These are phyloP conservation scores for Malurus leucopterus DNA, from an alignment of 2,797 vertebrate genomes.

Conservation along the genomic window DNA sequence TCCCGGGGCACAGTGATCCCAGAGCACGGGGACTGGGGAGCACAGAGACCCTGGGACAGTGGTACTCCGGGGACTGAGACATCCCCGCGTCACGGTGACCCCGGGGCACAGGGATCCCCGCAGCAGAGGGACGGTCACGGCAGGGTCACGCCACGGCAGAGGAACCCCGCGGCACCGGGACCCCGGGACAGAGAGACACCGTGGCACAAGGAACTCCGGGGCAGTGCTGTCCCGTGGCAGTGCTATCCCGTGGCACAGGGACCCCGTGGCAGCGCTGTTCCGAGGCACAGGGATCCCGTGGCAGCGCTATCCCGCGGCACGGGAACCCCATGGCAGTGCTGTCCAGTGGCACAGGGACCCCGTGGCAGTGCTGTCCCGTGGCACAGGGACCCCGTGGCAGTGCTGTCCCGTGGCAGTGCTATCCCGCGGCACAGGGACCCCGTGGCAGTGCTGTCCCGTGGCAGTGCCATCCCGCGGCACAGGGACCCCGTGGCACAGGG, in stretches of 20 bases:
- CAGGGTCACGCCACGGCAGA: not conserved
- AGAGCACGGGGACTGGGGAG: too few species aligned
- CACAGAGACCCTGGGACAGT: not conserved
- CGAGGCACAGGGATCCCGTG: too few species aligned
- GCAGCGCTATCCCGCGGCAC: too few species aligned
- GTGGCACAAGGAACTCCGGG: too few species aligned
- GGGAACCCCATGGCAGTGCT: too few species aligned
- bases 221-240: too few species aligned
- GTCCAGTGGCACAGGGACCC: not conserved
- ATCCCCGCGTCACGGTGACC: not conserved
- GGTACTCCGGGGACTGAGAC: not conserved
- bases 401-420: too few species aligned
- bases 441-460: not conserved
- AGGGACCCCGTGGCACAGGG: not conserved
- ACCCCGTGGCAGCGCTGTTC: too few species aligned
- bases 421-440: not conserved
- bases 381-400: not conserved
- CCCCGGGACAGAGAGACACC: too few species aligned
- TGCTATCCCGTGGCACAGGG: fast-evolving
- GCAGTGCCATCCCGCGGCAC: not conserved
- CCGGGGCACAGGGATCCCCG: not conserved
- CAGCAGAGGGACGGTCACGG: not conserved
- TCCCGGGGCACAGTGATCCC: not conserved
- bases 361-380: not conserved
- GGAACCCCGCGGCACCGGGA: fast-evolving